Base-by-base conservation (phyloP, 2,797 vertebrate species). In the Anolis apletophallus region DNA sequence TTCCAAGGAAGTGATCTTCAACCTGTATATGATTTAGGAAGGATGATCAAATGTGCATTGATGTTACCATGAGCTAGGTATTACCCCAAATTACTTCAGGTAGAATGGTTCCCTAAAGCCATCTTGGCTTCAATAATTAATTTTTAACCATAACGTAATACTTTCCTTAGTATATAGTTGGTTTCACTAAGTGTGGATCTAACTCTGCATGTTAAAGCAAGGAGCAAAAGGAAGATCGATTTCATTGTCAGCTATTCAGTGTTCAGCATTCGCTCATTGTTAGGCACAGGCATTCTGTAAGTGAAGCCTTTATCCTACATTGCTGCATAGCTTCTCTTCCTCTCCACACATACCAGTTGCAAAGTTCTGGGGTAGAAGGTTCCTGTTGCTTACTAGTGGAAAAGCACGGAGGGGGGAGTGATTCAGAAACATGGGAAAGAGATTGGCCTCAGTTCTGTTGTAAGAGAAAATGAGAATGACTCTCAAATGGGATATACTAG, bases 31-130 rank as follows among this genome's bases (percentile, higher is more conserved):
- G n/a, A n/a, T n/a, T n/a, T n/a, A n/a, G n/a, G n/a, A n/a, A n/a
- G n/a, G 87, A 90, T 85, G 78, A 12, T 50, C 88, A 87, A 67
- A 85, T 93, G 69, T 86, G 89, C 85, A 71, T 72, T 89, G 46
- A 26, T 90, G 89, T 92, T 86, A 72, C 88, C 90, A 83, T 68
- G 61, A 68, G 76, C 88, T 89, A 94, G 72, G 57, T 57, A 90
- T 85, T 72, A 86, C 40, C 88, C 76, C 87, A 90, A 72, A 91
- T 85, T 94, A 69, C 80, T 85, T 3, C 72, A 87, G 90, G 85
- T 32, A 74, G 84, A 89, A 36, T 57, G 0, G 85, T 85, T 92
- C 89, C 90, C 36, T 86, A 73, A 68, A 57, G 81, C 88, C 76
- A 71, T 84, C 84, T 87, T 75, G 84, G 59, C 86, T 85, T 86